Conservation (phyloP, 1,140 invertebrate species). For the Drosophila subobscura region DNA sequence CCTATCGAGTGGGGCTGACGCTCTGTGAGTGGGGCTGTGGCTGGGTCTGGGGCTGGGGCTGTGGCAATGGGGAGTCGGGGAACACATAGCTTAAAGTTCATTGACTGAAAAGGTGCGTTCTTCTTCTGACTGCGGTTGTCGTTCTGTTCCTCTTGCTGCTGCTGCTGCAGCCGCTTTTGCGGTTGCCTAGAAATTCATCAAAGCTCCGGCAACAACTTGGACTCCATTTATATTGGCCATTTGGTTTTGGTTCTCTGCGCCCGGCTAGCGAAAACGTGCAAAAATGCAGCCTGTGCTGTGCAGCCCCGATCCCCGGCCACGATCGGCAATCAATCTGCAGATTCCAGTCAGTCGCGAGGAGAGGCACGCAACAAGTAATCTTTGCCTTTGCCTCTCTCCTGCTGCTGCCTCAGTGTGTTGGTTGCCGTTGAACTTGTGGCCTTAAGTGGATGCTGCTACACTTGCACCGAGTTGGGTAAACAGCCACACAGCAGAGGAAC, state of each 20-base stretch:
- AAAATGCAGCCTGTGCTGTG: constrained; percentile 51
- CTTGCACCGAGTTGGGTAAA: constrained; percentile 69
- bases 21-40: constrained; percentile 30
- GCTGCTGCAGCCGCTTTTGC: constrained; percentile 26
- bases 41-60: constrained; percentile 20
- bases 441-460: constrained; percentile 68
- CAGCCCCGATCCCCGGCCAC: constrained; percentile 24
- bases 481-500: constrained; percentile 20
- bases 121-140: constrained; percentile 34
- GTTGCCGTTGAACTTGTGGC: constrained; percentile 68
- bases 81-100: constrained; percentile 80
- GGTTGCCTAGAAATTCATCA: constrained; percentile 70
- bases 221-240: constrained; percentile 56
- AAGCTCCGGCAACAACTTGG: constrained; percentile 30
- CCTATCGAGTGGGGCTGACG: constrained; percentile 13
- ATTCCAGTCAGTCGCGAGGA: constrained; percentile 51
- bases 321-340: constrained; percentile 78
- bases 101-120: constrained; percentile 73
- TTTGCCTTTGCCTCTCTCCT: constrained; percentile 20
- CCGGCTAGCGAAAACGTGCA: constrained; percentile 57
- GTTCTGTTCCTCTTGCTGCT: constrained; percentile 16
- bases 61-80: constrained; percentile 26
- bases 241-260: constrained; percentile 41
- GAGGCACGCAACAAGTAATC: constrained; percentile 70
- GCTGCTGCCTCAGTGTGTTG: constrained; percentile 7